Evolutionary conservation across 2,113 vertebrate species (phyloP), one percentile per base, ranked within the genome.

Genomic region (Oreamnos americanus): DNA sequence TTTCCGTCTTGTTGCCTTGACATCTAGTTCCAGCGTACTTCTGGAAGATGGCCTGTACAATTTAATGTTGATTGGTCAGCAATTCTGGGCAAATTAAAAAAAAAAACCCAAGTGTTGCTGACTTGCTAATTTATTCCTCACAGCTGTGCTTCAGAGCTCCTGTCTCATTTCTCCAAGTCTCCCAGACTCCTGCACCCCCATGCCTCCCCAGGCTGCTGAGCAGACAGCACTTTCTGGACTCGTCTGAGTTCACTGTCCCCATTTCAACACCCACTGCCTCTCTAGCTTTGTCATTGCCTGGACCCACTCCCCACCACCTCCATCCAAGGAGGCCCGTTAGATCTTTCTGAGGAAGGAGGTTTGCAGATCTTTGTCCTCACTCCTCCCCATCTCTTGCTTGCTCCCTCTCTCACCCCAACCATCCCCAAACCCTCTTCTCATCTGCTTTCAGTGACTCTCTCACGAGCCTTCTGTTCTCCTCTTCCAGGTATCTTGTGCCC

Each of bases 101-200:
- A 57, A 55, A 58, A 96, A 90, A 12, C 5, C 15, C 30, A 53
- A 85, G 23, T 83, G 55, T 86, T 85, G 21, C 47, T 82, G 58
- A 67, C 26, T 86, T 39, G 4, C 49, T 78, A 28, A 76, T 95
- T 88, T 64, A 67, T 76, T 93, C 23, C 19, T 85, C 67, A 45
- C 81, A 83, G 78, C 62, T 96, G 43, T 82, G 84, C 43, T 92
- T 97, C 84, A 53, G 49, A 92, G 51, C 3, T 25, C 39, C 60
- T 49, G 88, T 94, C 76, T 17, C 21, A 13, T 71, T 96, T 94
- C 83, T 87, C 83, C 45, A 28, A 86, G 64, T 13, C 74, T 79
- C 87, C n/a, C 71, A 17, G 3, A 0, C 19, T 49, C 67, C 51
- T 25, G 36, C 51, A 15, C 25, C 79, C 79, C 45, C 55, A 43